Conservation (phyloP, 2,888 invertebrate species). For the Temnothorax rugatulus region DNA sequence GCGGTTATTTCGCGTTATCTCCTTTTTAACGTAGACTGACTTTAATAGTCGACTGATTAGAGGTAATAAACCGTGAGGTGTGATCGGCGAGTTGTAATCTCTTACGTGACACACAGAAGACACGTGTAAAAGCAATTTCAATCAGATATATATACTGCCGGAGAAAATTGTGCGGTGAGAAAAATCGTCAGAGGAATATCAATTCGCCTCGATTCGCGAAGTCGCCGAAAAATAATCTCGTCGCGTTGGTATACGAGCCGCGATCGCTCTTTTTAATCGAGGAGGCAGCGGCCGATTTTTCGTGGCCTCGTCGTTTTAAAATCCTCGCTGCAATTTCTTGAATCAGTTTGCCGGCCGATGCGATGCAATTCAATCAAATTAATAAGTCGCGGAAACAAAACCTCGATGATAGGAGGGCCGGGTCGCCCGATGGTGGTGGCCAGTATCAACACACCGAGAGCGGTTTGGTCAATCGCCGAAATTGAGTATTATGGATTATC, state of each 20-base stretch:
- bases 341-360: conserved; percentile 62
- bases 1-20: conserved; percentile 36
- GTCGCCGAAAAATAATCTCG: conserved; percentile 55
- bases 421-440: conserved; percentile 71
- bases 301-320: conserved; percentile 50
- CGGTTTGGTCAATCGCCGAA: conserved; percentile 83
- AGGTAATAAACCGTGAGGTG: conserved; percentile 47
- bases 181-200: conserved; percentile 41
- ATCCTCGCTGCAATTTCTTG: conserved; percentile 61
- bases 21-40: conserved; percentile 33
- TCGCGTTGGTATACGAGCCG: conserved; percentile 16
- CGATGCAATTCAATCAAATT: conserved; percentile 83
- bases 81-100: conserved; percentile 29
- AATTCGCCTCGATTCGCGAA: conserved; percentile 23
- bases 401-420: conserved; percentile 73
- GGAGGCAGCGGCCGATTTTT: conserved; percentile 46
- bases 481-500: conserved; percentile 85
- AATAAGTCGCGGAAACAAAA: conserved; percentile 84
- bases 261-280: conserved; percentile 56
- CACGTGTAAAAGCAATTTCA: conserved; percentile 54
- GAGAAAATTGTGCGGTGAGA: conserved; percentile 54
- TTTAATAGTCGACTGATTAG: conserved; percentile 51
- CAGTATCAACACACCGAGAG: conserved; percentile 80
- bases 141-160: conserved; percentile 11
- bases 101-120: conserved; percentile 45